A percentile compares a stretch with the other conserved stretches of the same genome.
Evolutionary conservation across 2,888 invertebrate species (phyloP).

Genomic region (Catocala fraxini): DNA sequence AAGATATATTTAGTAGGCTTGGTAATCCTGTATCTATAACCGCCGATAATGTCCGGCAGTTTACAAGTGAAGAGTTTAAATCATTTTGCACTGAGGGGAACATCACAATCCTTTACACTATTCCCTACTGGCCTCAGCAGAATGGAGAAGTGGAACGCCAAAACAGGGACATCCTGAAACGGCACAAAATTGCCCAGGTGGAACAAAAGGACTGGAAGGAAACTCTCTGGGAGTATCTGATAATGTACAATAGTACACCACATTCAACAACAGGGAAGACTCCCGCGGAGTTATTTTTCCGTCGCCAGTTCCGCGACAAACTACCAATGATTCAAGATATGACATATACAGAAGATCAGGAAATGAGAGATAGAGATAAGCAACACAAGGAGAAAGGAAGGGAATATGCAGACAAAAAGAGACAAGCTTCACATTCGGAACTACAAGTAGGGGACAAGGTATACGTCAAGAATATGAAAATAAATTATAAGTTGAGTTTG

Average conservation of each 20-base stretch:
- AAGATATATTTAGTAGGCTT: constrained; percentile 47
- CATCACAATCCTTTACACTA: constrained; percentile 15
- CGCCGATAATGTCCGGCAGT: constrained; percentile 47
- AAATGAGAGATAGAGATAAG: constrained; percentile 38
- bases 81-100: constrained; percentile 19
- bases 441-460: constrained; percentile 32
- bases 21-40: constrained; percentile 43
- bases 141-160: constrained; percentile 50
- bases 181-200: constrained; percentile 30
- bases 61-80: constrained; percentile 43
- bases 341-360: constrained; percentile 18
- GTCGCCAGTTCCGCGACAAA: constrained; percentile 46
- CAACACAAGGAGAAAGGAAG: constrained; percentile 39
- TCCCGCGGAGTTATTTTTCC: constrained; percentile 45
- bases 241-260: constrained; percentile 48
- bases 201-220: constrained; percentile 31
- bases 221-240: constrained; percentile 36
- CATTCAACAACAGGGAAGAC: constrained; percentile 52
- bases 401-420: constrained; percentile 26
- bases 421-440: constrained; percentile 18
- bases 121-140: constrained; percentile 43
- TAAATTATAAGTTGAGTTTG: too few relatives aligned
- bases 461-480: neutral
- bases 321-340: constrained; percentile 23
- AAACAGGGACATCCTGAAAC: constrained; percentile 43